Evolutionary conservation across 2,113 vertebrate species (phyloP).

Genomic region (Upupa epops): DNA sequence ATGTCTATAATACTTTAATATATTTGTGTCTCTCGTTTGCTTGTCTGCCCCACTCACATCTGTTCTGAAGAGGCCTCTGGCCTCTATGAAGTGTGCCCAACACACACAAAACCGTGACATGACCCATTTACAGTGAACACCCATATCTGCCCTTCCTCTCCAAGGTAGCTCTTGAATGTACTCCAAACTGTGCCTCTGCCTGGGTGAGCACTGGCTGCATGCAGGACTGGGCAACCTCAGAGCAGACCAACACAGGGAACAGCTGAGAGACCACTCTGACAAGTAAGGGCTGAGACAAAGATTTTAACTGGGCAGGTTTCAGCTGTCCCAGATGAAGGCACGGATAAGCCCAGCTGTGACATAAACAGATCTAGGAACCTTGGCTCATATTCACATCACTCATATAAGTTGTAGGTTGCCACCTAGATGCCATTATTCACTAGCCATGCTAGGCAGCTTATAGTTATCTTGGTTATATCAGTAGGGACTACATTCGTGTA

Average conservation of each 20-base stretch:
- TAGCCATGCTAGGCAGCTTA: background rate
- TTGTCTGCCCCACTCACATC: background rate
- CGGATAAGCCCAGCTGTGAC: background rate
- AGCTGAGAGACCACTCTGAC: background rate
- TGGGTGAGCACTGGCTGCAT: background rate
- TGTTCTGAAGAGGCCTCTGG: background rate
- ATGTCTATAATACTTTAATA: background rate
- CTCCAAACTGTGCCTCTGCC: background rate
- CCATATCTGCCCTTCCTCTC: background rate
- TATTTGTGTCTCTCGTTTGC: background rate
- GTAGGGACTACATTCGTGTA: rapidly evolving
- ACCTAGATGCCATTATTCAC: rapidly evolving
- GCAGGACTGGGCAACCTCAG: background rate
- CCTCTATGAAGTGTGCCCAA: background rate
- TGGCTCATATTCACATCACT: background rate
- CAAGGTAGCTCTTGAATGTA: background rate
- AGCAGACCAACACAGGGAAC: background rate
- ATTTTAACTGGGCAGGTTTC: background rate
- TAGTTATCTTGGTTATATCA: background rate
- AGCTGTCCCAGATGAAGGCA: background rate
- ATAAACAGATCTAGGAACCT: background rate
- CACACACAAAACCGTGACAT: background rate
- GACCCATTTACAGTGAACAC: background rate
- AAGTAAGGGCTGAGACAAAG: background rate
- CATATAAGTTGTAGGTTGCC: background rate